Evolutionary conservation across 2,797 vertebrate species (phyloP).

Genomic region (Brachyalestes nurse): DNA sequence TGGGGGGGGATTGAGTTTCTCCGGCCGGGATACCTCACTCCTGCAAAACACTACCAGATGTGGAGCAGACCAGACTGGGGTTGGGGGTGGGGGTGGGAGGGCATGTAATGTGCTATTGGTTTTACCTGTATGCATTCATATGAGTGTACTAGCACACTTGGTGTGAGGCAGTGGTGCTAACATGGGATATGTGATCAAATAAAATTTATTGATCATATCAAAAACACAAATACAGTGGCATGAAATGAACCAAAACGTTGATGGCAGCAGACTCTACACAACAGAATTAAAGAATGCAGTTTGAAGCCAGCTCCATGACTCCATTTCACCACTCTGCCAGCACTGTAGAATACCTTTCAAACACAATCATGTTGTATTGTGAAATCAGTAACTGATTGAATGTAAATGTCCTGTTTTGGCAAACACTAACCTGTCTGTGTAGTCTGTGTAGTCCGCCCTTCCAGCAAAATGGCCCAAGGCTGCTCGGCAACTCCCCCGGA

Average conservation of each 20-base stretch:
- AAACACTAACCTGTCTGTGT: constrained; percentile 48
- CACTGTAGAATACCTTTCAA: background rate
- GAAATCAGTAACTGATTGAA: background rate
- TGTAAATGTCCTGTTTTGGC: background rate
- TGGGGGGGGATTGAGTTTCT: constrained; percentile 58
- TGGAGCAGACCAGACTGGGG: constrained; percentile 46
- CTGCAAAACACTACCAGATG: constrained; percentile 67
- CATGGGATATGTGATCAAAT: constrained; percentile 5
- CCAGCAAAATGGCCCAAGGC: constrained; percentile 66
- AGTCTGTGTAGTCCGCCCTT: constrained; percentile 51
- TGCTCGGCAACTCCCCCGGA: constrained; percentile 61
- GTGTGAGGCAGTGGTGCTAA: background rate
- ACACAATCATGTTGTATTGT: background rate
- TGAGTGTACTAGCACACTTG: background rate
- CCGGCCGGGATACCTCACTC: constrained; percentile 61
- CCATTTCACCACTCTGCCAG: background rate
- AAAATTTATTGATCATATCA: background rate
- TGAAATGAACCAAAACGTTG: background rate
- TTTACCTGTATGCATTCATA: constrained; percentile 34
- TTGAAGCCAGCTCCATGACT: background rate
- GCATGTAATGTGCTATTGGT: constrained; percentile 36
- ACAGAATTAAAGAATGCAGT: background rate
- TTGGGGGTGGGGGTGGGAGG: constrained; percentile 30
- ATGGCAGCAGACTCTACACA: background rate
- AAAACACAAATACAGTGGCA: background rate